Evolutionary conservation across 2,888 invertebrate species (phyloP).

Genomic region (Thereva unica): DNA sequence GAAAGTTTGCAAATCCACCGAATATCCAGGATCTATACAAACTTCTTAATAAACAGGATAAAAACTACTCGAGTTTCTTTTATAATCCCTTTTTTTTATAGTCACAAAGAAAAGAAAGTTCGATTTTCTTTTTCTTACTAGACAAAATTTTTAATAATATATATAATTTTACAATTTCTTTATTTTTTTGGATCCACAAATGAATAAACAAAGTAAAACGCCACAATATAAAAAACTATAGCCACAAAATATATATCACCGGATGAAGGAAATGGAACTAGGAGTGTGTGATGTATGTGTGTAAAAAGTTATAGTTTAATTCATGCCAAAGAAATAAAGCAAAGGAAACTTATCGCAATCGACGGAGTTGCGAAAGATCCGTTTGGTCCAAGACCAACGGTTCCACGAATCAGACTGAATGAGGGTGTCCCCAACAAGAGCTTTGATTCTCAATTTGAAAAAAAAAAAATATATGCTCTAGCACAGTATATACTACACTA

Average conservation of each 20-base stretch:
- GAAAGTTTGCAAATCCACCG: too few relatives aligned
- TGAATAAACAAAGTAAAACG: not conserved
- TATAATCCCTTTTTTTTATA: too few relatives aligned
- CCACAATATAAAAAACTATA: not conserved
- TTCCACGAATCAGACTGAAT: conserved; percentile 37
- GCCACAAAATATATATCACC: not conserved
- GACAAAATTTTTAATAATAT: too few relatives aligned
- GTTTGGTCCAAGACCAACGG: conserved; percentile 36
- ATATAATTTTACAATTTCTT: too few relatives aligned
- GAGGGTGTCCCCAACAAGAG: not conserved
- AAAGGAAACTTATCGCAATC: conserved; percentile 18
- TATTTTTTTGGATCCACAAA: not conserved
- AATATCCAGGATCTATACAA: too few relatives aligned
- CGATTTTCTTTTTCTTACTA: too few relatives aligned
- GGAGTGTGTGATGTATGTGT: not conserved
- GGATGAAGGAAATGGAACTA: not conserved
- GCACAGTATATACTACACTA: too few relatives aligned
- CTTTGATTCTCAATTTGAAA: not conserved
- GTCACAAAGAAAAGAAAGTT: too few relatives aligned
- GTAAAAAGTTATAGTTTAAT: not conserved
- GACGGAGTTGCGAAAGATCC: conserved; percentile 13
- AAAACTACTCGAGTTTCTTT: too few relatives aligned
- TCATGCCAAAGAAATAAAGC: conserved; percentile 12
- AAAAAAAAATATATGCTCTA: too few relatives aligned
- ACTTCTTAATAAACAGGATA: too few relatives aligned